Base-by-base conservation (phyloP, 2,888 invertebrate genomes). In the Tromatobia lineatoria region DNA sequence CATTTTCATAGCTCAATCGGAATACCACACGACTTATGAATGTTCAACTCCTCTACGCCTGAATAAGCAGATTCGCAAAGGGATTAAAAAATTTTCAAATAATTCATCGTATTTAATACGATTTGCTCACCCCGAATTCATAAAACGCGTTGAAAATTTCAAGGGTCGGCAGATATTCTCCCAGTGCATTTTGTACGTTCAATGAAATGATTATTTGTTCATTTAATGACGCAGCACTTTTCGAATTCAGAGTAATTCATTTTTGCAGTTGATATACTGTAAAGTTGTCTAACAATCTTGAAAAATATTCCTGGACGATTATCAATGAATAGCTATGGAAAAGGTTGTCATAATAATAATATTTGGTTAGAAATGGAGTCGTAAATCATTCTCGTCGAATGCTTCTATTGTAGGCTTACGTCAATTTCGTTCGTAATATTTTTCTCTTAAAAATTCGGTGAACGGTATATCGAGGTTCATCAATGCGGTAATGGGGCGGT, bases 401-500 rank as follows among this genome's bases (percentile, higher is more conserved):
- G 47, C 23, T 23, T 15, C 23, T 25, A 45, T 45, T 66, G 66
- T 10, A 7, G 20, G 10, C 23, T 42, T 20, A 20, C 18, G 18
- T 29, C 18, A 18, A 34, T 54, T 42, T 57, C 77, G 50, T 57
- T 29, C 47, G 71, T 57, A 38, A 38, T 50, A 76, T 59, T 57
- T 64, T 34, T 69, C 45, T 34, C 13, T 29, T 29, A 20, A 47
- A 77, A 66, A 18, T 71, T 11, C 42, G 13, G 15, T 18, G 67
- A 73, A 78, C 52, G 77, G 61, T 79, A 69, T 50, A 64, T 64
- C 34, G 57, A 59, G 47, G 64, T 45, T 75, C 82, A 75, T 83
- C 73, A 77, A 81, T 81, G 70, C 38, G 66, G 54, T 83, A 66
- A 79, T 79, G 61, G 79, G 79, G 45, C 70, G 70, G 70, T 64